phyloP scores from a whole-genome alignment of 2,888 invertebrate species.

The Helicoverpa assulta region DNA sequence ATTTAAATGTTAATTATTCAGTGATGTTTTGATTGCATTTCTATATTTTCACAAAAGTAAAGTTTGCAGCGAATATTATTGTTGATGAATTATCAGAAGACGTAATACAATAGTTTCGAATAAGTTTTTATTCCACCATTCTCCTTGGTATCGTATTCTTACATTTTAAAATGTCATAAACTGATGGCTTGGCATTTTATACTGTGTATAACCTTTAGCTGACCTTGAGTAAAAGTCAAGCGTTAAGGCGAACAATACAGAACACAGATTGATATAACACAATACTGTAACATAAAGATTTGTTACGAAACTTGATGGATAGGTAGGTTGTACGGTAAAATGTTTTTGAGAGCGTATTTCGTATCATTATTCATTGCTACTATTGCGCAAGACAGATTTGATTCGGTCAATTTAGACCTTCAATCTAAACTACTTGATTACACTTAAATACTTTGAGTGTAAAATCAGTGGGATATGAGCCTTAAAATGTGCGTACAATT shows the following conservation, averaged over 20 bases:
- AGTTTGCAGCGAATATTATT: background rate
- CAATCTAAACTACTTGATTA: conserved; percentile 47
- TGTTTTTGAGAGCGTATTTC: conserved; percentile 49
- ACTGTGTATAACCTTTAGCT: conserved; percentile 59
- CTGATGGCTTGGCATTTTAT: conserved; percentile 58
- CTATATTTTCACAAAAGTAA: background rate
- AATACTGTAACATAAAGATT: conserved; percentile 63
- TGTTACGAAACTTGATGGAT: conserved; percentile 68
- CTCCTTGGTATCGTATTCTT: conserved; percentile 49
- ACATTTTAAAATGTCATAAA: conserved; percentile 63
- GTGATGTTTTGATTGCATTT: background rate
- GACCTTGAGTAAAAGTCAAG: conserved; percentile 66
- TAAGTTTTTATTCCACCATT: conserved; percentile 19
- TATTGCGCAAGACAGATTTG: conserved; percentile 54
- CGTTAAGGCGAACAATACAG: conserved; percentile 62
- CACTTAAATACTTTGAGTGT: conserved; percentile 27
- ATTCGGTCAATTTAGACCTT: conserved; percentile 56
- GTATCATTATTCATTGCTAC: conserved; percentile 56
- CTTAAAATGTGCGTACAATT: background rate
- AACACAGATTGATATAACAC: conserved; percentile 61
- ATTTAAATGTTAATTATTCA: no score
- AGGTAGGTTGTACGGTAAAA: conserved; percentile 61
- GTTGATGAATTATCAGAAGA: background rate
- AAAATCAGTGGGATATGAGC: conserved; percentile 20
- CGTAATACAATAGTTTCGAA: conserved; percentile 36